Base-by-base conservation (phyloP, 2,797 vertebrate genomes). In the Halcyon leucocephala region DNA sequence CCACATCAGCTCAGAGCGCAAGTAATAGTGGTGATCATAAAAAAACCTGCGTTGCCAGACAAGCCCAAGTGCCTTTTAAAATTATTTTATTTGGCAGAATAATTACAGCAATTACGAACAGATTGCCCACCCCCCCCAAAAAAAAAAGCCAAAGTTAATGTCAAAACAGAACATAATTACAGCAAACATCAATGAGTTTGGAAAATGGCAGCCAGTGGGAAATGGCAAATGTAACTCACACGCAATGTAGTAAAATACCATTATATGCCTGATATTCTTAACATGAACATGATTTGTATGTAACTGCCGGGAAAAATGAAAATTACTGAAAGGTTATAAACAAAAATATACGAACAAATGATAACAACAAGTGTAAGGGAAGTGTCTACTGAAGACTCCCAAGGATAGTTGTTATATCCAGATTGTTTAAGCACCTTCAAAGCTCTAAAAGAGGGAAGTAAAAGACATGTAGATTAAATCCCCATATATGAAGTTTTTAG, bases 11-110 rank as follows among this genome's bases (percentile, higher is more conserved):
- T 52, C 46, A 12, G 35, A 65, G 71, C 49, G 11, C 48, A 71
- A 88, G 39, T 37, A 67, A 58, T 15, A 64, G 1, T 29, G 41
- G 28, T 46, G 25, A 67, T 62, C n/a, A 58, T 46, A 46, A 78
- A 69, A 79, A 39, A 62, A 8, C 37, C 26, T 77, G 46, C 10
- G 35, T 28, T 89, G 54, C 35, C 62, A 90, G 73, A 79, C 44
- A 65, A 76, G 62, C 49, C 73, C 39, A 31, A 29, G 48, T 51
- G 7, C 82, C 46, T 84, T 84, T 44, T 39, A 0, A 44, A 78
- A 77, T 70, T 21, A 19, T 84, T 95, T 94, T 90, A 91, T 93
- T 95, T 93, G 60, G 66, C 52, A 90, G 64, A 86, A 76, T 79
- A 89, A 62, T 79, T 70, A 55, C 54, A 90, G 77, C 29, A 81